A percentile compares a stretch with the other conserved stretches of the same genome.
These are phyloP conservation scores for Lycocorax pyrrhopterus DNA, from an alignment of 2,113 vertebrate species.

Conservation along the genomic window DNA sequence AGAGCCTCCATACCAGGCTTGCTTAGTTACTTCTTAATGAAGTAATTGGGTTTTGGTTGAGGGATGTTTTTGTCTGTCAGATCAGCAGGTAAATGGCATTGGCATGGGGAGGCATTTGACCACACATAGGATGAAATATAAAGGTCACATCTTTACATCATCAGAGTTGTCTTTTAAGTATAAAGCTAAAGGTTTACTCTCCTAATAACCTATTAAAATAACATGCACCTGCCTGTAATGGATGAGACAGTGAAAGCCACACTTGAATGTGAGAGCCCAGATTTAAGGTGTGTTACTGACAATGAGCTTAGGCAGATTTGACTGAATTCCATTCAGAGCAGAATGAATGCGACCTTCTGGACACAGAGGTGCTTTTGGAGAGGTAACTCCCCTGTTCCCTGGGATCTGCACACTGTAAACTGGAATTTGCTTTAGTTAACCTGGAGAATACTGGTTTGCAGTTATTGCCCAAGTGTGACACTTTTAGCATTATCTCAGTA, in stretches of 20 bases:
- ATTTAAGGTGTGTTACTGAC: neutral
- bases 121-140: neutral
- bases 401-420: neutral
- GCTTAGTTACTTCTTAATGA: neutral
- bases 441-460: neutral
- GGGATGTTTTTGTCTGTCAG: neutral
- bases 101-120: neutral
- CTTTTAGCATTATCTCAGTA: neutral
- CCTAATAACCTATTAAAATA: neutral
- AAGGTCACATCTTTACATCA: neutral
- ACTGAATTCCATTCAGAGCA: neutral
- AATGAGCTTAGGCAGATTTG: neutral
- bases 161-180: neutral
- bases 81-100: neutral
- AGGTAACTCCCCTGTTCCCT: neutral
- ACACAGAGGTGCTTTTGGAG: neutral
- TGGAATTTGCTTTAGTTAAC: neutral
- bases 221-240: neutral
- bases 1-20: neutral
- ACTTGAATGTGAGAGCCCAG: neutral
- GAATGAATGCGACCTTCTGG: neutral
- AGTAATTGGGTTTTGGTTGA: neutral
- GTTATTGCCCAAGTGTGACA: neutral
- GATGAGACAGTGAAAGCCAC: neutral
- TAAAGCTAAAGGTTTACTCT: neutral